phyloP scores from a whole-genome alignment of 92 coral and sea anemone species.

The Palythoa grandis region DNA sequence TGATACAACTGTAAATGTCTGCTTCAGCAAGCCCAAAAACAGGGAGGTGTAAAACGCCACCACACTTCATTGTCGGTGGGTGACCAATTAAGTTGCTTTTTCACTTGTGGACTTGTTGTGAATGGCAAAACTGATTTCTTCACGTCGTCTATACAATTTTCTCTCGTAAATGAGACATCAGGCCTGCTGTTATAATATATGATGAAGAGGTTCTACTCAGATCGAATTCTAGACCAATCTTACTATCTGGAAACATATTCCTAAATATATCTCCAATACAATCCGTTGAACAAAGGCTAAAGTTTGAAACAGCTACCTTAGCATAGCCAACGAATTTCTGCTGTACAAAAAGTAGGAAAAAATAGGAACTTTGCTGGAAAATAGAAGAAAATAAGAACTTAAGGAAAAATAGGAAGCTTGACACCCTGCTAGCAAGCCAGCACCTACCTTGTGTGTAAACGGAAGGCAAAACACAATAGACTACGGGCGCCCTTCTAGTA shows the following conservation, averaged over 20 bases:
- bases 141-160: conserved; percentile 36
- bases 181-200: conserved; percentile 46
- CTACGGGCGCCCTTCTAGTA: too few relatives aligned
- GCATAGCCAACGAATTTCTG: conserved; percentile 52
- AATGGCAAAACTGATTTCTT: conserved; percentile 16
- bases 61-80: neutral
- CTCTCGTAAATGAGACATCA: conserved; percentile 47
- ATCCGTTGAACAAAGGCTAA: conserved; percentile 51
- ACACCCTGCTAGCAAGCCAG: too few relatives aligned
- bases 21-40: too few relatives aligned
- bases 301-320: conserved; percentile 55
- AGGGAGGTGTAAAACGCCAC: too few relatives aligned
- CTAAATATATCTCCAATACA: conserved; percentile 52
- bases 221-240: conserved; percentile 39
- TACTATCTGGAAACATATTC: conserved; percentile 55
- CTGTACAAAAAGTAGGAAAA: conserved; percentile 42
- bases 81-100: conserved; percentile 9
- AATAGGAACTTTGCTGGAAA: too few relatives aligned
- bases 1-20: neutral
- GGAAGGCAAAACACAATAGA: too few relatives aligned
- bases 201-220: conserved; percentile 51
- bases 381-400: too few relatives aligned
- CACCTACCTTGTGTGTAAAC: too few relatives aligned
- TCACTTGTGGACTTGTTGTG: neutral
- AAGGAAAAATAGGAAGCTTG: too few relatives aligned